phyloP scores from a whole-genome alignment of 1,140 invertebrate genomes.

The Streblospio benedicti region DNA sequence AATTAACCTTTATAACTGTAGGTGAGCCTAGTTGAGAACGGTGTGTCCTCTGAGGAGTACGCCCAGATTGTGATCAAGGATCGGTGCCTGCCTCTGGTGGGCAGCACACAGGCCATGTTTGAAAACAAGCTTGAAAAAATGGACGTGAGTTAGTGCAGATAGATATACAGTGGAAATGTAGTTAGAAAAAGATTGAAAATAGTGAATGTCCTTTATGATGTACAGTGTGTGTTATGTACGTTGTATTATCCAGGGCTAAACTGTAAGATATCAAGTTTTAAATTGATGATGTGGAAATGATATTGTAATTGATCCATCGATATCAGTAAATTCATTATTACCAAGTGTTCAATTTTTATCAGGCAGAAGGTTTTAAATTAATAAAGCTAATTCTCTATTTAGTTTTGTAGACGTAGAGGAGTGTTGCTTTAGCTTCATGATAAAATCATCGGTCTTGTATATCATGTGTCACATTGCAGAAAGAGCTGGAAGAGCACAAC shows the following conservation, averaged over 20 bases:
- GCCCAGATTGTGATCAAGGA: conserved; percentile 33
- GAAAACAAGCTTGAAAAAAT: conserved; percentile 39
- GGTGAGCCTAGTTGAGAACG: conserved; percentile 31
- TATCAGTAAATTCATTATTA: neutral
- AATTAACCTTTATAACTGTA: no score
- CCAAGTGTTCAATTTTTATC: no score
- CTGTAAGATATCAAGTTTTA: no score
- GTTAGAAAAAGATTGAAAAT: neutral
- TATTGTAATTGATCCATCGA: neutral
- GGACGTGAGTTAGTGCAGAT: conserved; percentile 34
- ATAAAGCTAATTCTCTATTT: no score
- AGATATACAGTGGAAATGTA: neutral
- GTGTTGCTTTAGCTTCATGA: no score
- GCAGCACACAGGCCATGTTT: conserved; percentile 36
- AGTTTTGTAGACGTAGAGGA: no score
- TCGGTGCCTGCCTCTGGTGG: conserved; percentile 39
- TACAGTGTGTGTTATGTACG: neutral
- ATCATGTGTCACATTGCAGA: no score
- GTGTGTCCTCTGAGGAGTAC: conserved; percentile 26
- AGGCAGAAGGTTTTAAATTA: no score
- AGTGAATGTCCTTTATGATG: neutral
- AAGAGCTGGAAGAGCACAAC: conserved; percentile 34
- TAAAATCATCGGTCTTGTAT: no score
- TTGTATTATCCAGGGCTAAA: no score
- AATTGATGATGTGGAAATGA: conserved; percentile 2